Evolutionary conservation across 2,797 vertebrate genomes (phyloP), one percentile per base, ranked within the genome.

Genomic region (Botia almorhae): DNA sequence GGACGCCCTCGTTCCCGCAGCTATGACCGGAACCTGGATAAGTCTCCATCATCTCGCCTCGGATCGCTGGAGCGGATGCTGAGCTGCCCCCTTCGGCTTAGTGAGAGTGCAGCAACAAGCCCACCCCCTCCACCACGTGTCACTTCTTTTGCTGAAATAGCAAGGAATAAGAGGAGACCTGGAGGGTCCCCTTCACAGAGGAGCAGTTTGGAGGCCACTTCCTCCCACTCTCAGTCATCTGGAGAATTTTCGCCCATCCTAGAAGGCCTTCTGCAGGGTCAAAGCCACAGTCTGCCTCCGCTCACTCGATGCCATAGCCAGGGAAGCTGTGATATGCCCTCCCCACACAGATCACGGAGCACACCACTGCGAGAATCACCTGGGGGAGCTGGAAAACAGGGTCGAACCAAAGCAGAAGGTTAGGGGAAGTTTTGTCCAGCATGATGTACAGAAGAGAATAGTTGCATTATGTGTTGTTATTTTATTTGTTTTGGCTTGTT

Each of bases 71-170:
- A 99, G 87, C 95, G 97, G 58, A 98, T 99, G 97, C 86, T 98
- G 86, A 99, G 98, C 91, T 99, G 98, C 86, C 98, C 97, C 0
- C 93, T 98, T 16, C 95, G 96, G 64, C 92, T 99, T 76, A 98
- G 97, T 48, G 96, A 98, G 63, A 92, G 94, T 48, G 87, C 94
- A 11, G 58, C 84, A 39, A 83, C 76, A 10, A 13, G 72, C 82
- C 76, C 84, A 73, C 89, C 94, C 12, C 89, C 95, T 0, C 94
- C 95, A 0, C 95, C 92, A 0, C 91, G 97, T 4, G 98, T 99
- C 75, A 99, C 97, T 1, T 99, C 98, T 12, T 99, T 99, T 0
- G 96, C 97, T 0, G 97, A 99, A 83, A 95, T 99, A 0, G 97
- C 98, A 23, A 95, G 96, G 55, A 96, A 95, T 82, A 93, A 97